A percentile compares a stretch with the other conserved stretches of the same genome.
Evolutionary conservation across 2,113 vertebrate genomes (phyloP).

Genomic region (Zeus faber): DNA sequence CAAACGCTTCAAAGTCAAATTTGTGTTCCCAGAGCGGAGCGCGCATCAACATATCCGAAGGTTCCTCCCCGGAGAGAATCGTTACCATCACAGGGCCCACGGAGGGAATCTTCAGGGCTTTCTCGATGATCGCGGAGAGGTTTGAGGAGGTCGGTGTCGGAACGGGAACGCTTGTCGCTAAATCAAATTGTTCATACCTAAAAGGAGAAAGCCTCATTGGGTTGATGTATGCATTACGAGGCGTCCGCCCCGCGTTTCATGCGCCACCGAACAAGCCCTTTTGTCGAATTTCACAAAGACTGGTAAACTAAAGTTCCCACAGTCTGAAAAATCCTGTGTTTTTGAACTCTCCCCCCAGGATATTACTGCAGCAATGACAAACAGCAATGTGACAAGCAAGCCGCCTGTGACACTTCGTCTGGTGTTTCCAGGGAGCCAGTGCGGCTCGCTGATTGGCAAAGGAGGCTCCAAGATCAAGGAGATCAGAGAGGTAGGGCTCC

Average conservation of each 20-base stretch:
- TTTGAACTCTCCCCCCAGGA: constrained; percentile 74
- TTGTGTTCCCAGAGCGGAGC: constrained; percentile 82
- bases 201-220: background rate
- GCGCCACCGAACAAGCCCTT: no score
- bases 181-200: no score
- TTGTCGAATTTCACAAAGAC: background rate
- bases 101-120: constrained; percentile 91
- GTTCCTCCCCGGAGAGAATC: constrained; percentile 90
- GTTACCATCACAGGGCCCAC: constrained; percentile 92
- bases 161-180: no score
- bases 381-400: constrained; percentile 89
- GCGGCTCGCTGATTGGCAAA: constrained; percentile 92
- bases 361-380: constrained; percentile 88
- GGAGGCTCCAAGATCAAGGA: constrained; percentile 95
- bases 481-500: constrained; percentile 85
- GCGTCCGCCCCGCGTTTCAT: no score
- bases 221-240: background rate
- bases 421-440: constrained; percentile 90
- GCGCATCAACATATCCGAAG: constrained; percentile 93
- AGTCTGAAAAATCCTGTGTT: constrained; percentile 37
- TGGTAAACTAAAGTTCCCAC: constrained; percentile 7
- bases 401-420: constrained; percentile 89
- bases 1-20: constrained; percentile 5
- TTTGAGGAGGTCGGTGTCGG: constrained; percentile 89
- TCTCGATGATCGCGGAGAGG: constrained; percentile 93